phyloP scores from a whole-genome alignment of 30 jellyfish, hydroid and myxozoan genomes.

The Cassiopea andromeda region DNA sequence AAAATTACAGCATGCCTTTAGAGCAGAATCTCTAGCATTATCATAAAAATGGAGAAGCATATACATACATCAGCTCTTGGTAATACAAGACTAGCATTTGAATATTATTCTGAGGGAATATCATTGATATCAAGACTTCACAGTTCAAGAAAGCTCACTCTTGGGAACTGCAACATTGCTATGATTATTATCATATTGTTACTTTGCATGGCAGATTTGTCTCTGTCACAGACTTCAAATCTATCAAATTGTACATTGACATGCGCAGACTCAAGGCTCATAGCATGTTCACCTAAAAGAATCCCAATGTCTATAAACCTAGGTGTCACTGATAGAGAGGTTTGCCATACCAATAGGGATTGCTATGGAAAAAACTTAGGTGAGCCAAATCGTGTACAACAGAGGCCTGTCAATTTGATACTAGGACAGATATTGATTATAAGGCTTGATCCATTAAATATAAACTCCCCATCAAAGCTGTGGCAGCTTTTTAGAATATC shows the following conservation, averaged over 20 bases:
- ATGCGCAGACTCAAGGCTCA: constrained; percentile 41
- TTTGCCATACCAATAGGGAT: constrained; percentile 43
- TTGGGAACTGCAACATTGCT: not conserved
- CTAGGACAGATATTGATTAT: constrained; percentile 28
- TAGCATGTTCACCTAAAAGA: constrained; percentile 44
- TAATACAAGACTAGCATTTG: not conserved
- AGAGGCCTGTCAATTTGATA: constrained; percentile 48
- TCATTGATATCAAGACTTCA: not conserved
- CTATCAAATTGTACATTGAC: constrained; percentile 19
- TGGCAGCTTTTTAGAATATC: constrained; percentile 57
- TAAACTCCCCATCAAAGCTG: not conserved
- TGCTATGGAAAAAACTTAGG: constrained; percentile 46
- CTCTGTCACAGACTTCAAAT: constrained; percentile 13
- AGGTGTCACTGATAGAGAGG: constrained; percentile 53
- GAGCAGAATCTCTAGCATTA: not conserved
- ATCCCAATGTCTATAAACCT: not conserved
- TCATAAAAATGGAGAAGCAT: not conserved
- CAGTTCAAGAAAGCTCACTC: not conserved
- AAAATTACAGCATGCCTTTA: not conserved
- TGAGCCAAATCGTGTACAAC: constrained; percentile 44
- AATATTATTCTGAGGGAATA: constrained; percentile 35
- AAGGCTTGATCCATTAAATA: not conserved
- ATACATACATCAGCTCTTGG: not conserved
- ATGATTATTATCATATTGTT: not conserved
- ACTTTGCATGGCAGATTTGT: not conserved